Percentiles rank a stretch among this genome's conserved stretches.
phyloP scores from a whole-genome alignment of 2,797 vertebrate species.

The Hydrolagus colliei region DNA sequence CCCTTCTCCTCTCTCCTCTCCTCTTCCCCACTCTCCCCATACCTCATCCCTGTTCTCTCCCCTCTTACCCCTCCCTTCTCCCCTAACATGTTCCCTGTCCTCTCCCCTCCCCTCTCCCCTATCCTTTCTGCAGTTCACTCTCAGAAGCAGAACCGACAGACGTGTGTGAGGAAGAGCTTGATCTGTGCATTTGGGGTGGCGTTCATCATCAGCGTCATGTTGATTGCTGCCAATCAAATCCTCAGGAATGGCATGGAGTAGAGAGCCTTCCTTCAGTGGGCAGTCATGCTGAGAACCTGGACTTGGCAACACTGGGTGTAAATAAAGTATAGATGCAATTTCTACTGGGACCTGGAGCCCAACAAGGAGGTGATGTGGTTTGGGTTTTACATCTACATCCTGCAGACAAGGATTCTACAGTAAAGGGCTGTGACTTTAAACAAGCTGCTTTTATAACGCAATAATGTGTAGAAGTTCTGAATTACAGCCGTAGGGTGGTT shows the following conservation, averaged over 20 bases:
- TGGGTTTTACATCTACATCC: constrained; percentile 63
- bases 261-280: constrained; percentile 67
- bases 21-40: too few relatives aligned
- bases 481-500: constrained; percentile 46
- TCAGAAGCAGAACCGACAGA: constrained; percentile 87
- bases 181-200: constrained; percentile 98
- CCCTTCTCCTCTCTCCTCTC: too few relatives aligned
- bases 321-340: constrained; percentile 39
- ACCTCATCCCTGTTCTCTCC: too few relatives aligned
- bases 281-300: constrained; percentile 42
- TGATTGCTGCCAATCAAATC: constrained; percentile 98
- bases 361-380: constrained; percentile 52
- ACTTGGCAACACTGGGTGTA: constrained; percentile 29
- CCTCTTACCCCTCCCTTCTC: too few relatives aligned
- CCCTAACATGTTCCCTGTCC: too few relatives aligned
- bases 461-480: constrained; percentile 73
- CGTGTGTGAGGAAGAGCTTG: constrained; percentile 88
- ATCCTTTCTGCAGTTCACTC: constrained; percentile 56
- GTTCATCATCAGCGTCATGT: constrained; percentile 99
- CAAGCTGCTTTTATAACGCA: constrained; percentile 76
- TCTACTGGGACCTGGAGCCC: constrained; percentile 57
- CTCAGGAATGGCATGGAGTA: constrained; percentile 98
- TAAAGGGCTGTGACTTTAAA: constrained; percentile 80
- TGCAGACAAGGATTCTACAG: constrained; percentile 73
- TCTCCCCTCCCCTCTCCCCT: not conserved